Evolutionary conservation across 1,140 invertebrate species (phyloP).

Genomic region (Olivierus martensii): DNA sequence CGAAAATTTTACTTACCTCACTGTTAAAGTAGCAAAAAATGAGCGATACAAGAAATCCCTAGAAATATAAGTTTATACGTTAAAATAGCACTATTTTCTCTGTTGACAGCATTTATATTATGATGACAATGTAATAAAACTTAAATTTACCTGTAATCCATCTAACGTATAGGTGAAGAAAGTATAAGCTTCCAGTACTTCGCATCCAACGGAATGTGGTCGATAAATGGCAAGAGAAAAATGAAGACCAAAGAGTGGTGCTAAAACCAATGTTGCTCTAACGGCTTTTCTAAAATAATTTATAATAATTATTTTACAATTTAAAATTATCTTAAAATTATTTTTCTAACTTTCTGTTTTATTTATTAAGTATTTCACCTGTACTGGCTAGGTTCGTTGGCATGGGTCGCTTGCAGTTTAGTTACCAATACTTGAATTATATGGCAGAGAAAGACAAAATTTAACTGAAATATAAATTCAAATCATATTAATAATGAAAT

Average conservation of each 20-base stretch:
- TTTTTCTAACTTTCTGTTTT: too few species aligned
- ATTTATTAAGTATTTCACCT: too few species aligned
- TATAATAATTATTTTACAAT: too few species aligned
- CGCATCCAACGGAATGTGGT: conserved; percentile 24
- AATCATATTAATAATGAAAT: too few species aligned
- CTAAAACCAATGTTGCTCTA: conserved; percentile 39
- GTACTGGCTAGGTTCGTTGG: conserved; percentile 42
- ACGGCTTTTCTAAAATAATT: conserved; percentile 36
- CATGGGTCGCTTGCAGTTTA: conserved; percentile 36
- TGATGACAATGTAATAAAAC: too few species aligned
- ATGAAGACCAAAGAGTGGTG: conserved; percentile 44
- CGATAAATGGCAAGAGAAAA: conserved; percentile 39
- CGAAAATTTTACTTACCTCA: too few species aligned
- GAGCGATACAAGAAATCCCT: too few species aligned
- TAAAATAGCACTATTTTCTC: too few species aligned
- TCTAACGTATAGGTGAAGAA: conserved; percentile 32
- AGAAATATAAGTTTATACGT: too few species aligned
- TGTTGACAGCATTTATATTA: too few species aligned
- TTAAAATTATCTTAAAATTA: too few species aligned
- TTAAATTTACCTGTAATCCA: conserved; percentile 28
- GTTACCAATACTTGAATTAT: conserved; percentile 40
- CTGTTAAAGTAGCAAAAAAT: too few species aligned
- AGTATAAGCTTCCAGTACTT: conserved; percentile 28
- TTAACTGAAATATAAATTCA: conserved; percentile 30
- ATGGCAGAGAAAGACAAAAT: conserved; percentile 37